A percentile compares a stretch with the other conserved stretches of the same genome.
Conservation (phyloP, 1,140 invertebrate species). For the Zaprionus camerounensis region DNA sequence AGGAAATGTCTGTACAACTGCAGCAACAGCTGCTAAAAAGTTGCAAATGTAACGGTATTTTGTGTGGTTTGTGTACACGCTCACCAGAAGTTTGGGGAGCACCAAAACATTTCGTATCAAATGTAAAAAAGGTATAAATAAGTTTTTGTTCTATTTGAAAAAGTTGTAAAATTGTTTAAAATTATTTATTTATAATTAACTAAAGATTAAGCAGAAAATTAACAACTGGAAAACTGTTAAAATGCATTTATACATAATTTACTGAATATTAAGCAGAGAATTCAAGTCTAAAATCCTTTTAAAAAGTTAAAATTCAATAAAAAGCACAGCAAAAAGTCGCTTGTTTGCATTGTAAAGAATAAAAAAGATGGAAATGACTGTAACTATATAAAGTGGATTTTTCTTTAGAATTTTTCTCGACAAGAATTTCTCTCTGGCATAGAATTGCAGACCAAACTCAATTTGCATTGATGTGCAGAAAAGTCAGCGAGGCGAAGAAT, state of each 20-base stretch:
- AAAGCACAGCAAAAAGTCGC: not conserved
- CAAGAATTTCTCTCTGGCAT: not conserved
- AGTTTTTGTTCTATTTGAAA: too few species aligned
- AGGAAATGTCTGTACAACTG: not conserved
- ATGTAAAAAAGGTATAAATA: not conserved
- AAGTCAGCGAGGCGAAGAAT: conserved; percentile 24
- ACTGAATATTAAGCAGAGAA: not conserved
- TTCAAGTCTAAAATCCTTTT: not conserved
- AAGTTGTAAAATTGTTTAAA: not conserved
- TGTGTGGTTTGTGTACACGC: conserved; percentile 14
- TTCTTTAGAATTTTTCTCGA: not conserved
- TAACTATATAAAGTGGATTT: not conserved
- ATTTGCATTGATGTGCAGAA: conserved; percentile 22
- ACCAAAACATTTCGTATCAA: not conserved
- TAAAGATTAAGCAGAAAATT: not conserved
- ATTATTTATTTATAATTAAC: not conserved
- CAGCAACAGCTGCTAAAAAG: conserved; percentile 13
- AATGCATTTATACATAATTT: not conserved
- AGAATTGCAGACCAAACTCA: not conserved
- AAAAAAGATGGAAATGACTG: not conserved
- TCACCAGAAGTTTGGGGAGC: not conserved
- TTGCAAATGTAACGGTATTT: conserved; percentile 28
- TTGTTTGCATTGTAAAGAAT: not conserved
- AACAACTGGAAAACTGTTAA: not conserved
- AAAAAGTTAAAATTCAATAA: conserved; percentile 2